phyloP scores from a whole-genome alignment of 2,888 invertebrate species.

The Hirudinaria manillensis region DNA sequence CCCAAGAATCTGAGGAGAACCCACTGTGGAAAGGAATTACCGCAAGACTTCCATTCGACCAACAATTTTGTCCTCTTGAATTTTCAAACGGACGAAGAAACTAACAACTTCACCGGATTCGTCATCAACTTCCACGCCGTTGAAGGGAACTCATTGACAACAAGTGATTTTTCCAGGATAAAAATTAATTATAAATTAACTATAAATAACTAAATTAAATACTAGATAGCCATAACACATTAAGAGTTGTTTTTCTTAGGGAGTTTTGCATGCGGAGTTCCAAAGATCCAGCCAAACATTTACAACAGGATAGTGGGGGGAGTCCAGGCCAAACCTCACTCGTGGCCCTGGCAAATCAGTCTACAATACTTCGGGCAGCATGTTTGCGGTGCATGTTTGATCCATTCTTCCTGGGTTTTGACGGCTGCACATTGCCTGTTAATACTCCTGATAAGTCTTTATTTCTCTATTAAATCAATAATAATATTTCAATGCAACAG shows the following conservation, averaged over 20 bases:
- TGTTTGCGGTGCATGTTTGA: slow-evolving; percentile 46
- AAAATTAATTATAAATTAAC: background rate
- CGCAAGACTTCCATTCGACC: slow-evolving; percentile 28
- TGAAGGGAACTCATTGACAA: background rate
- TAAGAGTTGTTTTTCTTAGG: slow-evolving; percentile 12
- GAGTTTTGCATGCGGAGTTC: slow-evolving; percentile 32
- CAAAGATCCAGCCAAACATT: slow-evolving; percentile 32
- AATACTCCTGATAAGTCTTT: slow-evolving; percentile 14
- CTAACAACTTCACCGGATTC: slow-evolving; percentile 27
- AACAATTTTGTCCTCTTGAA: slow-evolving; percentile 32
- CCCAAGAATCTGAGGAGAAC: slow-evolving; percentile 1
- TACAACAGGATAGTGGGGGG: slow-evolving; percentile 36
- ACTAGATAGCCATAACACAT: no score
- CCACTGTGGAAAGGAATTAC: slow-evolving; percentile 31
- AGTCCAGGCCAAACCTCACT: slow-evolving; percentile 35
- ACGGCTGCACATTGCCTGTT: slow-evolving; percentile 48
- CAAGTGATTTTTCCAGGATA: background rate
- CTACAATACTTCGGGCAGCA: slow-evolving; percentile 36
- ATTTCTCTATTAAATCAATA: no score
- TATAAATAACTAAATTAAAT: background rate
- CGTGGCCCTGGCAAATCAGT: slow-evolving; percentile 38
- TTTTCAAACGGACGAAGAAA: slow-evolving; percentile 31
- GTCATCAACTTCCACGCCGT: slow-evolving; percentile 12
- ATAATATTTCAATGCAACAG: no score
- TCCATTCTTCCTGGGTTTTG: slow-evolving; percentile 43